Percentiles rank a stretch among this genome's conserved stretches.
phyloP scores from a whole-genome alignment of 2,797 vertebrate species.

The Rhabdophis nuchalis region DNA sequence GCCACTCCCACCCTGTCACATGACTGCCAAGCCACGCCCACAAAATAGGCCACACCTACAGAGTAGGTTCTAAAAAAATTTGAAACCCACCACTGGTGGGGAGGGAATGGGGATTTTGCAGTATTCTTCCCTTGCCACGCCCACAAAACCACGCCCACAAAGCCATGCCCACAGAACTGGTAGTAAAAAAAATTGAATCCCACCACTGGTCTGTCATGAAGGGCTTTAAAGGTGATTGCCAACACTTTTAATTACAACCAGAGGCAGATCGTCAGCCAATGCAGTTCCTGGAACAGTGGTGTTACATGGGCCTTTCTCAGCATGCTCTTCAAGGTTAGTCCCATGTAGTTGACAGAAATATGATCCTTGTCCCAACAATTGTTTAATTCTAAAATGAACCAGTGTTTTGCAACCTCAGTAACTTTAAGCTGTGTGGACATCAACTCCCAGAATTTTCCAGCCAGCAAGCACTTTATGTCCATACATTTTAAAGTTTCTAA shows the following conservation, averaged over 20 bases:
- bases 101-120: no score
- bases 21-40: no score
- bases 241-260: background rate
- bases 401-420: background rate
- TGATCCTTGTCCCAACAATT: background rate
- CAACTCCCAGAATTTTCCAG: background rate
- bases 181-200: no score
- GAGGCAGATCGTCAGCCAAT: background rate
- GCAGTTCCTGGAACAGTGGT: background rate
- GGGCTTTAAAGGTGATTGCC: background rate
- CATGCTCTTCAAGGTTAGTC: background rate
- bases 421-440: background rate
- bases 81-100: no score
- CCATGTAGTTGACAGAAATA: background rate
- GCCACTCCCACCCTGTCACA: no score
- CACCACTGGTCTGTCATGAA: background rate
- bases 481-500: background rate
- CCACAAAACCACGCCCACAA: no score
- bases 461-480: background rate
- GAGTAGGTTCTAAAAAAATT: no score
- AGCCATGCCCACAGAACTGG: no score
- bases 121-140: no score
- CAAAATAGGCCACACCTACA: no score
- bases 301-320: background rate
- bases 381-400: background rate